phyloP scores from a whole-genome alignment of 1,140 invertebrate genomes.

The Marisa cornuarietis region DNA sequence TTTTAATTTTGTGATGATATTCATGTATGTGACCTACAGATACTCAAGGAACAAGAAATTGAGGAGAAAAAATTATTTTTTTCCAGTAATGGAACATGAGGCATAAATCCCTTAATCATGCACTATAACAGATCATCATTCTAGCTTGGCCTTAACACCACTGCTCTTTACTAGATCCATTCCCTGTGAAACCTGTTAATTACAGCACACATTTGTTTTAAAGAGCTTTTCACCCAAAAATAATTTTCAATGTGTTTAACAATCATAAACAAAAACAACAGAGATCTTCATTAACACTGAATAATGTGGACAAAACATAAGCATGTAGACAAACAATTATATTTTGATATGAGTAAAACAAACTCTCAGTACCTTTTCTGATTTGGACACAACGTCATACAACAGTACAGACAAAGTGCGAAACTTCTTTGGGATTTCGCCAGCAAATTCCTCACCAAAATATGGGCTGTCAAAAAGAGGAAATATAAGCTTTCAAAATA shows the following conservation, averaged over 20 bases:
- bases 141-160: no score
- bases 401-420: constrained; percentile 87
- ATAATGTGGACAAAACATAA: neutral
- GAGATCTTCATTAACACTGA: neutral
- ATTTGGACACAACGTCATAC: constrained; percentile 77
- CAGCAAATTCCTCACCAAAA: constrained; percentile 92
- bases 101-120: no score
- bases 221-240: neutral
- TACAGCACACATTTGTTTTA: no score
- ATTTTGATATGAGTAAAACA: neutral
- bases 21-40: no score
- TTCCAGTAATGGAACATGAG: no score
- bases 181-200: no score
- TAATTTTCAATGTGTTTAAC: neutral
- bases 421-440: constrained; percentile 88
- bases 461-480: constrained; percentile 77
- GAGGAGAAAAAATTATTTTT: no score
- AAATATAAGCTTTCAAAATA: constrained; percentile 1
- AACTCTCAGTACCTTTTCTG: constrained; percentile 73
- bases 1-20: no score
- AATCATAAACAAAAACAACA: neutral
- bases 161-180: no score
- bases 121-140: no score
- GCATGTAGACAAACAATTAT: neutral
- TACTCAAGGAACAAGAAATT: no score